phyloP scores from a whole-genome alignment of 2,113 vertebrate species.

The Hymenochirus boettgeri region DNA sequence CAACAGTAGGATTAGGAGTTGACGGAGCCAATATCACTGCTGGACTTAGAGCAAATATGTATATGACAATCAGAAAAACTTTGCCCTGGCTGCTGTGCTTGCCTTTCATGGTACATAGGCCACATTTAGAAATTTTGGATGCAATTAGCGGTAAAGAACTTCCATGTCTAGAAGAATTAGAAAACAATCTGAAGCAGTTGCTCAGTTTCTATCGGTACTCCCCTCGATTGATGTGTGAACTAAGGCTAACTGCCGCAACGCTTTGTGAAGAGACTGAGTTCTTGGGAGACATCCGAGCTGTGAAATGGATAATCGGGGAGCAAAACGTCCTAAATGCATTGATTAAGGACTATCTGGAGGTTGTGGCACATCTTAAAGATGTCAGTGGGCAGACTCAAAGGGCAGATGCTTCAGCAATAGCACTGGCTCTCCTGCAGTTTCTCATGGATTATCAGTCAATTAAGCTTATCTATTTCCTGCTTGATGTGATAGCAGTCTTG shows the following conservation, averaged over 20 bases:
- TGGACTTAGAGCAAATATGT: slow-evolving; percentile 80
- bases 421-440: slow-evolving; percentile 88
- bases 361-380: slow-evolving; percentile 88
- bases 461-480: slow-evolving; percentile 92
- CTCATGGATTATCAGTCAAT: slow-evolving; percentile 93
- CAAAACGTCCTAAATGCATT: slow-evolving; percentile 92
- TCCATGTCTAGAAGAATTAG: slow-evolving; percentile 88
- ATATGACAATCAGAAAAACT: slow-evolving; percentile 82
- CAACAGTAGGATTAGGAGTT: slow-evolving; percentile 80
- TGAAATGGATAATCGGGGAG: slow-evolving; percentile 91
- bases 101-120: slow-evolving; percentile 89
- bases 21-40: slow-evolving; percentile 84
- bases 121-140: slow-evolving; percentile 88
- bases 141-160: slow-evolving; percentile 92
- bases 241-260: slow-evolving; percentile 80
- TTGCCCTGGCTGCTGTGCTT: slow-evolving; percentile 90
- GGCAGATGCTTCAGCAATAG: slow-evolving; percentile 85
- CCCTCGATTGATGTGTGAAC: slow-evolving; percentile 84
- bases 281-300: slow-evolving; percentile 86
- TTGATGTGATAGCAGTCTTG: slow-evolving; percentile 87
- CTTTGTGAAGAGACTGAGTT: slow-evolving; percentile 91
- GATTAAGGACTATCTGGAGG: slow-evolving; percentile 93
- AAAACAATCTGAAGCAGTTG: slow-evolving; percentile 92
- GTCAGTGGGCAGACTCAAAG: slow-evolving; percentile 89
- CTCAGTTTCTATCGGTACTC: slow-evolving; percentile 95